A percentile compares a stretch with the other conserved stretches of the same genome.
Conservation (phyloP, 2,888 invertebrate genomes). For the Orgyia antiqua region DNA sequence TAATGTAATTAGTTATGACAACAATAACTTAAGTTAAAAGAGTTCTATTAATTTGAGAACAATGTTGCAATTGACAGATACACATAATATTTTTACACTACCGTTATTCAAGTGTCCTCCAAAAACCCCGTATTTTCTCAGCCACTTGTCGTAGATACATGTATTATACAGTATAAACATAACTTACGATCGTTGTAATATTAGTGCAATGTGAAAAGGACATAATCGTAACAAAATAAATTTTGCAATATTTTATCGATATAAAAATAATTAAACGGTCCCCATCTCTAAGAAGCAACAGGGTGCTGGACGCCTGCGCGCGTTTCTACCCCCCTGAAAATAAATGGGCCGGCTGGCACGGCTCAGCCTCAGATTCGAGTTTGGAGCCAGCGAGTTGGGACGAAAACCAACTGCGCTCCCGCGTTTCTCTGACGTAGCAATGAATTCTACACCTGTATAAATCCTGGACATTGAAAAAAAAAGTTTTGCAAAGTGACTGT, state of each 20-base stretch:
- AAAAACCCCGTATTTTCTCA: too few species aligned
- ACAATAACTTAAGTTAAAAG: too few species aligned
- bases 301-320: constrained; percentile 76
- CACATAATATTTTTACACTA: too few species aligned
- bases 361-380: constrained; percentile 53
- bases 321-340: constrained; percentile 46
- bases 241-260: constrained; percentile 44
- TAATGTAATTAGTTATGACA: too few species aligned
- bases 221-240: too few species aligned
- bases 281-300: constrained; percentile 66
- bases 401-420: constrained; percentile 29
- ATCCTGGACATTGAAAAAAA: constrained; percentile 22
- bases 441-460: constrained; percentile 39
- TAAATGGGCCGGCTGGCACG: constrained; percentile 53
- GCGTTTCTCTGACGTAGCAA: constrained; percentile 38
- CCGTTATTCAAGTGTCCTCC: too few species aligned
- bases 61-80: too few species aligned
- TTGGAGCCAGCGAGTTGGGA: constrained; percentile 44
- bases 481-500: constrained; percentile 41
- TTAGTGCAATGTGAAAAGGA: too few species aligned
- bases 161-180: too few species aligned
- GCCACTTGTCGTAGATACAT: too few species aligned
- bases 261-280: constrained; percentile 9
- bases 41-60: too few species aligned
- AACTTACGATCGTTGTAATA: too few species aligned